Base-by-base conservation (phyloP, 2,113 vertebrate species). In the Tympanuchus pallidicinctus region DNA sequence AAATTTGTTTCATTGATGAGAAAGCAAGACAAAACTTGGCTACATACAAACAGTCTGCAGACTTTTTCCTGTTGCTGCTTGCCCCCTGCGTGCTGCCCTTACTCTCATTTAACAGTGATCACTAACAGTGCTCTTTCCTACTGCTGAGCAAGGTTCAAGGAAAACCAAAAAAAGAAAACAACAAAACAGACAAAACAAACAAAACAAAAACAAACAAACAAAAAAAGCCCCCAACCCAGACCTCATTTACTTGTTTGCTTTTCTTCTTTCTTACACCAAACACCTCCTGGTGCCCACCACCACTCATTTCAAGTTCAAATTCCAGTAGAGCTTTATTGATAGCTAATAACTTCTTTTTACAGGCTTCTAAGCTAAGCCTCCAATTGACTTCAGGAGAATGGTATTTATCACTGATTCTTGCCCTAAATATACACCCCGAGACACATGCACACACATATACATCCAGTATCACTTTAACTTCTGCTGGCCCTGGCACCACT, bases 101-200 rank as follows among this genome's bases (percentile, higher is more conserved):
- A 48, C 27, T 47, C 11, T 13, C 85, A 42, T 1, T 0, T 16
- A 65, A 67, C 36, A 71, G 28, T 0, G 0, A 18, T 21, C 40
- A 45, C 88, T 64, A 69, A 32, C 67, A 79, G 30, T 2, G 2
- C 19, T 57, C 50, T 45, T 13, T 89, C 88, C 74, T 60, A 20
- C 8, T 66, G 32, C 82, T 75, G 32, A 28, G 59, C 2, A 12
- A 72, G 27, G 45, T 74, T 50, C 71, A 82, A 74, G 86, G 71
- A 74, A 63, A 38, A 38, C 4, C 38, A 38, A 38, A 81, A 32
- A 87, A 24, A 30, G 14, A 18, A 32, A 57, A 16, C 22, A 20
- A 38, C 38, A 38, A 38, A 56, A 30, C 28, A 43, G 15, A 43
- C 42, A 16, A 32, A 57, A 16, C 22, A 20, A 56, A 28, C 28